phyloP scores from a whole-genome alignment of 2,113 vertebrate species.

The Pagrus major region DNA sequence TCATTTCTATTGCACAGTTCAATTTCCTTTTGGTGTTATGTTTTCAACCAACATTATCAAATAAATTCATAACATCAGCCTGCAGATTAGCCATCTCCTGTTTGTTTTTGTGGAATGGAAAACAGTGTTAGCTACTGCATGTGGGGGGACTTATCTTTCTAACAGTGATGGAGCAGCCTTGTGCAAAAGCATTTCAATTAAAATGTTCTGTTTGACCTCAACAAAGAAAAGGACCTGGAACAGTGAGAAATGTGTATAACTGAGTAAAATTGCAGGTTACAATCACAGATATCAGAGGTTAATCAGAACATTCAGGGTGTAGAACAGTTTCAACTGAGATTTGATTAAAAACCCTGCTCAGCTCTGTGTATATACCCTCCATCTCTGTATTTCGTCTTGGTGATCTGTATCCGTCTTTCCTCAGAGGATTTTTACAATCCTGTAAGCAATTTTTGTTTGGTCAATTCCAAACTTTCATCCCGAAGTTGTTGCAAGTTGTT shows the following conservation, averaged over 20 bases:
- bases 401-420: not conserved
- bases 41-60: not conserved
- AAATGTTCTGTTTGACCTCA: constrained; percentile 6
- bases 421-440: constrained; percentile 1
- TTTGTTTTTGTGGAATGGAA: not conserved
- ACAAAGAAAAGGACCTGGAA: constrained; percentile 2
- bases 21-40: not conserved
- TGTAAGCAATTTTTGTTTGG: not conserved
- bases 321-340: not conserved
- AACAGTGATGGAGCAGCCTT: not conserved
- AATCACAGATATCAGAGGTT: not conserved
- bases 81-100: not conserved
- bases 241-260: not conserved
- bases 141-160: not conserved
- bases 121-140: not conserved
- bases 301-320: not conserved
- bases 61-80: not conserved
- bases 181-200: not conserved
- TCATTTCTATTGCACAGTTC: too few relatives aligned
- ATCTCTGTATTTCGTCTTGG: not conserved
- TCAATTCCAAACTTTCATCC: not conserved
- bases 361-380: not conserved
- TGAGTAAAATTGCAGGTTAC: not conserved
- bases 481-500: not conserved
- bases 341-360: not conserved